Evolutionary conservation across 2,888 invertebrate species (phyloP).

Genomic region (Idaea biselata): DNA sequence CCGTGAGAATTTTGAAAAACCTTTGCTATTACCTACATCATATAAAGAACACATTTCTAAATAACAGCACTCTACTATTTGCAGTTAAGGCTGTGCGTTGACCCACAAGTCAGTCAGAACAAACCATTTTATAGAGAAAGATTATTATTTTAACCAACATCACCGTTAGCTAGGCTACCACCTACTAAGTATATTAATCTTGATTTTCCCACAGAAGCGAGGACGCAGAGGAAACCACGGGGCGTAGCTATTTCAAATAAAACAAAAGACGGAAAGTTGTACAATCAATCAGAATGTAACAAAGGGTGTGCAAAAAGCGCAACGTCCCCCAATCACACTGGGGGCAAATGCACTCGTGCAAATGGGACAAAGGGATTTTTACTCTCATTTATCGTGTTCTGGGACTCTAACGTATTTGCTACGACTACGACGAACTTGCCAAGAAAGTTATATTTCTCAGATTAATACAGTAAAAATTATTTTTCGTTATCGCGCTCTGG

Average conservation of each 20-base stretch:
- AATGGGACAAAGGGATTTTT: background rate
- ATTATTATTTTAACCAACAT: too few species aligned
- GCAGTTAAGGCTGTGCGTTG: too few species aligned
- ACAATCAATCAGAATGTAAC: background rate
- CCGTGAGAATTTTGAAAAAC: too few species aligned
- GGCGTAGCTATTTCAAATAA: background rate
- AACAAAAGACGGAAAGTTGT: conserved; percentile 8
- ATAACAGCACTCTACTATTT: too few species aligned
- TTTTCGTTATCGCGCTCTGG: too few species aligned
- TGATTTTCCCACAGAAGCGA: conserved; percentile 8
- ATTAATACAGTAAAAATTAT: background rate
- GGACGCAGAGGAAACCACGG: conserved; percentile 44
- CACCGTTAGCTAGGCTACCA: too few species aligned
- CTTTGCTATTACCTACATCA: too few species aligned
- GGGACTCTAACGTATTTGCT: background rate
- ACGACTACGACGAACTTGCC: background rate
- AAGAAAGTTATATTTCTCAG: background rate
- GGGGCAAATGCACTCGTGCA: background rate
- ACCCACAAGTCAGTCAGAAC: too few species aligned
- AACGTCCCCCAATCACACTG: background rate
- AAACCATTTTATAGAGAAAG: too few species aligned
- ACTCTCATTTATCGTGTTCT: background rate
- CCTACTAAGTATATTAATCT: too few species aligned
- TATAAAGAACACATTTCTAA: too few species aligned
- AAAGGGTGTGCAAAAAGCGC: conserved; percentile 1